Percentiles rank a stretch among this genome's conserved stretches.
These are phyloP conservation scores for Eulemur albifrons DNA, from an alignment of 2,797 vertebrate species.

Conservation along the genomic window DNA sequence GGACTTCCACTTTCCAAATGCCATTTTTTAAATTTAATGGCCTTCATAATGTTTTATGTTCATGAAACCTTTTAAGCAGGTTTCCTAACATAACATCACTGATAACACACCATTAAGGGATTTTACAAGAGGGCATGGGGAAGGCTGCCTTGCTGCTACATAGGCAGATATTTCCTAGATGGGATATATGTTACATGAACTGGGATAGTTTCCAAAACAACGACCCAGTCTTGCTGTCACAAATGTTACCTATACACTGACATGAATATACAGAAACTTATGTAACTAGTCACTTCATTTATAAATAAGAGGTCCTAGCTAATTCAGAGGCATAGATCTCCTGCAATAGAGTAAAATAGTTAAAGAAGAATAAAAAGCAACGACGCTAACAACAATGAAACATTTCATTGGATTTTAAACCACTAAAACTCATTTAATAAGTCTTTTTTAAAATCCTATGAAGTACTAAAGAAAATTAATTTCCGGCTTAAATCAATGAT, in stretches of 20 bases:
- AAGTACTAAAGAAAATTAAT: background rate
- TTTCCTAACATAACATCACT: conserved; percentile 41
- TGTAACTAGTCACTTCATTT: background rate
- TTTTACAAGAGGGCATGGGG: conserved; percentile 24
- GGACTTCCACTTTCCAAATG: conserved; percentile 32
- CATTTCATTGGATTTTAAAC: background rate
- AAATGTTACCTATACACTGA: background rate
- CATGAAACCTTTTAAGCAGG: conserved; percentile 30
- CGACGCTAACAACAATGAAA: background rate
- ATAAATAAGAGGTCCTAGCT: background rate
- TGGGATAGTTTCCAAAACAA: background rate
- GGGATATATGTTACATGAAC: background rate
- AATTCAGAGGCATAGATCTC: background rate
- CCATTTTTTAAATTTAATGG: conserved; percentile 24
- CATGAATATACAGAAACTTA: background rate
- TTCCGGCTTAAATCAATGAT: background rate
- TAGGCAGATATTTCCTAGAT: background rate
- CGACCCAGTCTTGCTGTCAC: background rate
- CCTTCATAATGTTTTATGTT: conserved; percentile 51
- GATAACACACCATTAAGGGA: conserved; percentile 7
- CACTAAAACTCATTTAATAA: conserved; percentile 3
- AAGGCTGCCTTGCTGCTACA: background rate
- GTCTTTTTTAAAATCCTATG: background rate
- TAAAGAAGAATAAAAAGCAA: background rate
- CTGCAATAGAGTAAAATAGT: background rate